Base-by-base conservation (phyloP, 2,888 invertebrate genomes). In the Caenorhabditis uteleia region DNA sequence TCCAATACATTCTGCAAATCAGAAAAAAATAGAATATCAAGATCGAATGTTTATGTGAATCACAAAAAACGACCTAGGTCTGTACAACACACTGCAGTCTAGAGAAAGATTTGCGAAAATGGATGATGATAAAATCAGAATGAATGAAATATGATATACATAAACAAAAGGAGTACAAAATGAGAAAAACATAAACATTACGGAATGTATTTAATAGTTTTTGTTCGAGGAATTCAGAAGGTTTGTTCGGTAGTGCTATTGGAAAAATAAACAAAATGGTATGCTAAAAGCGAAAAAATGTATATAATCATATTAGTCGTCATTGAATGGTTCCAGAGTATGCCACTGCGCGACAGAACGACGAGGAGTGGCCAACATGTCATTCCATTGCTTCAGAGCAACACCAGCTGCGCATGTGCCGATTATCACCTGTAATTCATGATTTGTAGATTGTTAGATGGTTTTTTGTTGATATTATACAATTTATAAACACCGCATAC, bases 271-370 rank as follows among this genome's bases (percentile, higher is more conserved):
- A 10, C 16, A 14, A 43, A 3, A 23, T 10, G 43, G 26, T 14
- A 3, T 43, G 16, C 5, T 43, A 3, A 6, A 43, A 10, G 46
- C 54, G 45, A 7, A 27, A 16, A 16, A 44, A 54, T 16, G 34
- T n/a, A n/a, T n/a, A n/a, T n/a, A n/a, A n/a, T n/a, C 16, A 43
- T 26, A 12, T 58, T 62, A 75, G 67, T 75, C 75, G 29, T 80
- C 94, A 85, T 97, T 91, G 81, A 97, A 91, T 86, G 95, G 97
- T 87, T 95, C 95, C 78, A 98, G 90, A 74, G 97, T 95, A 86
- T 98, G 98, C 98, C 98, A 98, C 86, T 97, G 97, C 80, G 97
- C 97, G 81, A 98, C 97, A 67, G 97, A 97, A 85, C 98, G 90
- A 83, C 98, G 89, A 38, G 98, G 98, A 79, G 95, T 95, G 82